Evolutionary conservation across 2,113 vertebrate species (phyloP), one percentile per base, ranked within the genome.

Genomic region (Platichthys stellatus): DNA sequence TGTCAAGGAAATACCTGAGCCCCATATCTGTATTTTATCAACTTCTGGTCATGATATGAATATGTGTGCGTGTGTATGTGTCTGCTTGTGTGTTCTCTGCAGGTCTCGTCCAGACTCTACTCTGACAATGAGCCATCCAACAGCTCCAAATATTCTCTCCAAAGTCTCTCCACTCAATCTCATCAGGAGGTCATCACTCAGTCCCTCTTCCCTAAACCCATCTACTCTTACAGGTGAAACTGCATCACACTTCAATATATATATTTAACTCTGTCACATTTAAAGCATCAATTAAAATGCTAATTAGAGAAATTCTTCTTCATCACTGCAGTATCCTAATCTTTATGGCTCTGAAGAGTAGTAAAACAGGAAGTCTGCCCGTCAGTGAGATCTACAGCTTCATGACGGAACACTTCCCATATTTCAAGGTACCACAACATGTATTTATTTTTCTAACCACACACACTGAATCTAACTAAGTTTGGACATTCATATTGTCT

Each of bases 381-480:
- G 98, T 99, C 93, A 99, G 96, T 23, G 97, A 99, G 93, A 99
- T 99, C 93, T 99, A 99, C 94, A 97, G 96, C 91, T 99, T 99
- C 92, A 99, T 99, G 97, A 98, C 96, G 0, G 97, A 99, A 84
- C 95, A 99, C 86, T 99, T 99, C 61, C 98, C 98, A 53, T 99
- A 99, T 83, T 99, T 99, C 80, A 99, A 98, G 97, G 98, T 99
- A 94, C 40, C 24, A n/a, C 51, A 45, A 7, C 38, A 5, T 1
- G 24, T 14, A 4, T 51, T 82, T 63, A 28, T 53, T 53, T 53
- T 53, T 15, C 20, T 28, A 53, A 20, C 15, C 18, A 47, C 47
- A 51, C 47, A 51, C 47, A 53, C 54, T 53, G 49, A 18, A n/a
- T 53, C 20, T 6, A 47, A 17, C 35, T 13, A 43, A 43, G 5